phyloP scores from a whole-genome alignment of 2,888 invertebrate genomes.

The Pachliopta kotzebuea region DNA sequence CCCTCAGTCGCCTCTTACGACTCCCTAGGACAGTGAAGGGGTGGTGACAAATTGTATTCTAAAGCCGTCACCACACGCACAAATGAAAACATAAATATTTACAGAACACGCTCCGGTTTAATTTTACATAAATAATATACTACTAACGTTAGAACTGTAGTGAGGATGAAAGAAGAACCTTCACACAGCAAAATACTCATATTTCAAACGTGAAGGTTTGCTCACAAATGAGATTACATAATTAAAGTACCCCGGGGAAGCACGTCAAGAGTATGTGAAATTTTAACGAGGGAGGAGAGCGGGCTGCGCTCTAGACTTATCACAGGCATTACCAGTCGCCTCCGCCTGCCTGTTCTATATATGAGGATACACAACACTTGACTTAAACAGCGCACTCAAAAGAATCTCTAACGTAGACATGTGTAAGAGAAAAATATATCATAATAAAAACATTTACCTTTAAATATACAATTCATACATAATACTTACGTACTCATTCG shows the following conservation, averaged over 20 bases:
- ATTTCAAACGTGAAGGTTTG: constrained; percentile 72
- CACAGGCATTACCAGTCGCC: constrained; percentile 49
- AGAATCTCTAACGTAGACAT: constrained; percentile 5
- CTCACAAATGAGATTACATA: constrained; percentile 78
- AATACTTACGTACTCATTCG: too few species aligned
- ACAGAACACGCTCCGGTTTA: background rate
- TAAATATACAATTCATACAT: too few species aligned
- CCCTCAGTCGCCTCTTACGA: too few species aligned
- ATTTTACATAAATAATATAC: constrained; percentile 23
- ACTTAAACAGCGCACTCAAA: constrained; percentile 21
- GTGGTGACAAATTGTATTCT: too few species aligned
- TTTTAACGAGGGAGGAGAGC: constrained; percentile 69
- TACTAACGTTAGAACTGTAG: constrained; percentile 33
- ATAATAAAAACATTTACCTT: too few species aligned
- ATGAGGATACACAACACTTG: constrained; percentile 9
- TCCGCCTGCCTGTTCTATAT: constrained; percentile 10
- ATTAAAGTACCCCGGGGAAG: constrained; percentile 76
- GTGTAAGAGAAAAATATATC: background rate
- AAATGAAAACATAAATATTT: background rate
- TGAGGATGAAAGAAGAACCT: constrained; percentile 56
- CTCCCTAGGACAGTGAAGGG: too few species aligned
- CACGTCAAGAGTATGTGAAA: constrained; percentile 79
- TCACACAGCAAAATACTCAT: constrained; percentile 59
- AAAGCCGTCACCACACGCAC: too few species aligned
- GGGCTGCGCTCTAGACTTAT: constrained; percentile 56